Conservation (phyloP, 1,140 invertebrate genomes). For the Glomeris maerens region DNA sequence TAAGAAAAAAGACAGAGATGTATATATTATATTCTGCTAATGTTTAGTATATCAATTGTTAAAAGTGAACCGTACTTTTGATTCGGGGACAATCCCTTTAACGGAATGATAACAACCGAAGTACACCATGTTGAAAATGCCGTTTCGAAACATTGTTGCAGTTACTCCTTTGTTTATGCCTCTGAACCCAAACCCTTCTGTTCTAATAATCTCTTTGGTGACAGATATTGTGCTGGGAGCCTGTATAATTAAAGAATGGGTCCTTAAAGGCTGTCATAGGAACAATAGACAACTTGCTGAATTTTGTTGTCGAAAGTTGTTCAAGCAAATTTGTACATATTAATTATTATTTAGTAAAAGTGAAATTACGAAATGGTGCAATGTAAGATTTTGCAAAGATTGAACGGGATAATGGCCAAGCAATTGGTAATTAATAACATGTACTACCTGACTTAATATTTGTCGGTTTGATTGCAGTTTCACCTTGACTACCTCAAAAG, state of each 20-base stretch:
- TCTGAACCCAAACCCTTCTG: conserved; percentile 53
- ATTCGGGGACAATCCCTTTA: conserved; percentile 55
- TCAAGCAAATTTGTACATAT: no score
- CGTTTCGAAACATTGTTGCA: conserved; percentile 72
- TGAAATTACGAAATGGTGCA: no score
- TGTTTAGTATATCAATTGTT: not conserved
- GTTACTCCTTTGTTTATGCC: conserved; percentile 79
- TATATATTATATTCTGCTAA: not conserved
- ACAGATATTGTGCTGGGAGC: conserved; percentile 59
- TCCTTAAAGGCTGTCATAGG: conserved; percentile 2
- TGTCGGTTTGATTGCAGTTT: conserved; percentile 37
- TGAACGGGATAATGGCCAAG: not conserved
- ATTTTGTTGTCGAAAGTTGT: no score
- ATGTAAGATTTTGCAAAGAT: no score
- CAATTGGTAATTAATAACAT: not conserved
- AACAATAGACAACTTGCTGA: not conserved
- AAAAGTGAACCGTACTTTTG: conserved; percentile 35
- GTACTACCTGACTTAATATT: conserved; percentile 11
- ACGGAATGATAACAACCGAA: conserved; percentile 89
- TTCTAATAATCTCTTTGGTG: conserved; percentile 57
- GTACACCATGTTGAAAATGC: conserved; percentile 81
- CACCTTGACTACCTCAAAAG: conserved; percentile 90
- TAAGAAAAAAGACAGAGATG: not conserved
- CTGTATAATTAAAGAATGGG: conserved; percentile 24
- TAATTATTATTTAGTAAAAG: no score